Conservation (phyloP, 2,113 vertebrate species). For the Strix uralensis region DNA sequence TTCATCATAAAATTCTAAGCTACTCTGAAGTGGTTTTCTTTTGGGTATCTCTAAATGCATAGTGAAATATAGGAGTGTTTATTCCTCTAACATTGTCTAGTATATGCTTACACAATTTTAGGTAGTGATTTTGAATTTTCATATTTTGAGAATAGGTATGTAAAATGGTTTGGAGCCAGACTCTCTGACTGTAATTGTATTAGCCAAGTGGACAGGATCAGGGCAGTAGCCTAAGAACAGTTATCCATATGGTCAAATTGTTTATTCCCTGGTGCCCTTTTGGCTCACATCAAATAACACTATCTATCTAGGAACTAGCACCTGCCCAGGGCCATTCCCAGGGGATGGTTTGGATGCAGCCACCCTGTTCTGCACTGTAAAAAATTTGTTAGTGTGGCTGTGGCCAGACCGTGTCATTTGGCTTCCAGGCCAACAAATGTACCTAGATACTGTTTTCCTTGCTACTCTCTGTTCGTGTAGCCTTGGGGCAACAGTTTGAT, state of each 20-base stretch:
- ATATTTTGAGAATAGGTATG: background rate
- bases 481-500: background rate
- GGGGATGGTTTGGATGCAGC: background rate
- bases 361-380: background rate
- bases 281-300: background rate
- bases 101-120: background rate
- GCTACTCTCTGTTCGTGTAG: background rate
- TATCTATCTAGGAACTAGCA: background rate
- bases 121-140: background rate
- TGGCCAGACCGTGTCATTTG: background rate
- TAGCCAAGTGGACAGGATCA: background rate
- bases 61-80: background rate
- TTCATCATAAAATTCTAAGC: background rate
- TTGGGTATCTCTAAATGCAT: background rate
- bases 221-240: background rate
- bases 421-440: background rate
- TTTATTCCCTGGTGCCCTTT: conserved; percentile 10
- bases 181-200: background rate
- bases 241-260: background rate
- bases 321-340: background rate
- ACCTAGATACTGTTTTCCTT: background rate
- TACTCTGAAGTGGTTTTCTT: background rate
- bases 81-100: background rate
- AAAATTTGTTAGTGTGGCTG: background rate
- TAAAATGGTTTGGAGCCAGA: background rate